A percentile compares a stretch with the other conserved stretches of the same genome.
Conservation (phyloP, 2,113 vertebrate species). For the Lophius piscatorius region DNA sequence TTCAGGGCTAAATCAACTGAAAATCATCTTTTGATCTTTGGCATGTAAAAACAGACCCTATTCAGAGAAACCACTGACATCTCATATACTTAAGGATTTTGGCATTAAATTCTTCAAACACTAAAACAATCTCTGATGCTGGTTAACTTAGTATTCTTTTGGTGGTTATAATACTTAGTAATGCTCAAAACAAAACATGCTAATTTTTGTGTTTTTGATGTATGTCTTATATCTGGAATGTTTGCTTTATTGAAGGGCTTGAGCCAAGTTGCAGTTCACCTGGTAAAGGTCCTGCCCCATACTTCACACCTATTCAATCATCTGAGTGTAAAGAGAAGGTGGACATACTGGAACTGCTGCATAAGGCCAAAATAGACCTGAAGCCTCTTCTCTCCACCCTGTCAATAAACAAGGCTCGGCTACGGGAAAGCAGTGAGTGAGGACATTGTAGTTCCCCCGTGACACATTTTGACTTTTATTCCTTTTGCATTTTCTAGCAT, state of each 20-base stretch:
- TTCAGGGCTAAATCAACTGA: no score
- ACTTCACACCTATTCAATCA: constrained; percentile 94
- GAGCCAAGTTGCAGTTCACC: constrained; percentile 88
- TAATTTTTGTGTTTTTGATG: neutral
- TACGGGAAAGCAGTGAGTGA: constrained; percentile 95
- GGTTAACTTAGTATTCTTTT: no score
- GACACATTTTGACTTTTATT: no score
- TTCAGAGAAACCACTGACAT: no score
- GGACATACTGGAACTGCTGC: constrained; percentile 96
- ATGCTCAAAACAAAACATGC: neutral
- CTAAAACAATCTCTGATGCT: no score
- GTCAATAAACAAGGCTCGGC: constrained; percentile 94
- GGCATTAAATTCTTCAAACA: no score
- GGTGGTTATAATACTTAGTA: no score
- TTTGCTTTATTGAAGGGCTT: constrained; percentile 75
- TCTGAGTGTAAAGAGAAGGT: constrained; percentile 92
- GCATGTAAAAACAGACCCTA: no score
- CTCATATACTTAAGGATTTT: no score
- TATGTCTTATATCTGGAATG: neutral
- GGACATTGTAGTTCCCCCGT: neutral
- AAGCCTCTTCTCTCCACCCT: constrained; percentile 95
- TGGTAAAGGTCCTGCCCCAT: constrained; percentile 87
- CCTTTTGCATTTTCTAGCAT: no score
- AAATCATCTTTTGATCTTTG: no score
- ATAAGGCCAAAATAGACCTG: constrained; percentile 98